Percentiles rank a stretch among this genome's conserved stretches.
These are phyloP conservation scores for Papilio dardanus DNA, from an alignment of 1,140 invertebrate genomes.

Conservation along the genomic window DNA sequence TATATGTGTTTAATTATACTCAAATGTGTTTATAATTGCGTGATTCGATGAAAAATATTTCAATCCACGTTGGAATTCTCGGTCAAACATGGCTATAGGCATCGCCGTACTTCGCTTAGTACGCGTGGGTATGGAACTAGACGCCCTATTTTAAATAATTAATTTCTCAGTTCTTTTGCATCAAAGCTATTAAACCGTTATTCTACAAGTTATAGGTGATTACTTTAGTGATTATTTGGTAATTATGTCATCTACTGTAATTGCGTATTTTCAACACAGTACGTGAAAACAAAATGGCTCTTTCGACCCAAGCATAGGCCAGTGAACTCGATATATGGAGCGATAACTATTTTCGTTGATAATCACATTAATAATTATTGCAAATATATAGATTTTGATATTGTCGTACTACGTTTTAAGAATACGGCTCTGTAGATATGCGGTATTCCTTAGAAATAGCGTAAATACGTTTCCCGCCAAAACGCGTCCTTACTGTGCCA, in stretches of 20 bases:
- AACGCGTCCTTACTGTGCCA: constrained; percentile 65
- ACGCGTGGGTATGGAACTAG: constrained; percentile 79
- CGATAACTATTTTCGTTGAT: constrained; percentile 74
- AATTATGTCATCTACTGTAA: constrained; percentile 72
- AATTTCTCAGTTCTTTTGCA: constrained; percentile 81
- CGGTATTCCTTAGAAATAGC: background rate
- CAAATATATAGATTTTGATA: constrained; percentile 43
- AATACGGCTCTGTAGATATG: background rate
- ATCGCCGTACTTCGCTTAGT: constrained; percentile 76
- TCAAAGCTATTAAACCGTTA: constrained; percentile 71
- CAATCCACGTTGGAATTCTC: constrained; percentile 81
- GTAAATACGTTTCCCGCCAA: constrained; percentile 78
- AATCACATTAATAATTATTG: constrained; percentile 46
- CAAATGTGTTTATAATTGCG: constrained; percentile 62
- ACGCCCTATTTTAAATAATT: constrained; percentile 80
- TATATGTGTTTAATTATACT: constrained; percentile 63
- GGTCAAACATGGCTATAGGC: constrained; percentile 82
- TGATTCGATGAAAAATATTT: constrained; percentile 67
- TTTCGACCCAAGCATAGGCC: constrained; percentile 78
- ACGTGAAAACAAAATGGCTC: constrained; percentile 82
- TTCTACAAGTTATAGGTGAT: constrained; percentile 76
- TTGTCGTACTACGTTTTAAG: constrained; percentile 1
- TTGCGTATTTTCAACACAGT: constrained; percentile 80
- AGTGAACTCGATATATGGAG: constrained; percentile 79
- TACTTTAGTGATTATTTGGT: constrained; percentile 70